Evolutionary conservation across 2,888 invertebrate species (phyloP), one percentile per base, ranked within the genome.

Genomic region (Cataglyphis cursor): DNA sequence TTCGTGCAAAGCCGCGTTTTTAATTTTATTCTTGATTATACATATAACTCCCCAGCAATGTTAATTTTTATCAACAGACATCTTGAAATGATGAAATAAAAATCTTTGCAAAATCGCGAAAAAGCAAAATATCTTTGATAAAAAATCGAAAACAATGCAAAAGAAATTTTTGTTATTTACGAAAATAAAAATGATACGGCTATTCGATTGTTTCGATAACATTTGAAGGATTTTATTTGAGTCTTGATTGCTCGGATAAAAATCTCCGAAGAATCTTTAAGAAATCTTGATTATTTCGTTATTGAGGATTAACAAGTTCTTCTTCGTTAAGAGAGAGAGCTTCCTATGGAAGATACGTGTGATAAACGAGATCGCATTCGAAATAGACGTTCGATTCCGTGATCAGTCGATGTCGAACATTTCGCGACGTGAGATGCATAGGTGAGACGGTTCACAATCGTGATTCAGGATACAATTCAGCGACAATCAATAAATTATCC

Each of bases 401-500:
- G 57, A 76, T 76, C 57, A 24, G 15, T 48, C 59, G 57, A 24
- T 35, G 38, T 18, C 28, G 68, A 68, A 68, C 18, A 48, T 75
- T 75, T n/a, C 70, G 28, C 35, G 51, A 15, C n/a, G 70, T 21
- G 15, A 54, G 38, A 66, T 70, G 44, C 44, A 41, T 57, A 70
- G 28, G 44, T 44, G 72, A 72, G 24, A 72, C 44, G 18, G 44
- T 80, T 12, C 59, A 21, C 78, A 70, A 66, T 76, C 70, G 72
- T 72, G 44, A 61, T 80, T 72, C 78, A 24, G 35, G 44, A 59
- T 72, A 72, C 72, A 35, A 51, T 59, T 70, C 59, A 31, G 59
- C 21, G 72, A 80, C 78, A 72, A 80, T 80, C 72, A 61, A 80
- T 80, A 80, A 80, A 80, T 80, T 80, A 80, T 80, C 44, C 72